Evolutionary conservation across 2,113 vertebrate genomes (phyloP).

Genomic region (Cololabis saira): DNA sequence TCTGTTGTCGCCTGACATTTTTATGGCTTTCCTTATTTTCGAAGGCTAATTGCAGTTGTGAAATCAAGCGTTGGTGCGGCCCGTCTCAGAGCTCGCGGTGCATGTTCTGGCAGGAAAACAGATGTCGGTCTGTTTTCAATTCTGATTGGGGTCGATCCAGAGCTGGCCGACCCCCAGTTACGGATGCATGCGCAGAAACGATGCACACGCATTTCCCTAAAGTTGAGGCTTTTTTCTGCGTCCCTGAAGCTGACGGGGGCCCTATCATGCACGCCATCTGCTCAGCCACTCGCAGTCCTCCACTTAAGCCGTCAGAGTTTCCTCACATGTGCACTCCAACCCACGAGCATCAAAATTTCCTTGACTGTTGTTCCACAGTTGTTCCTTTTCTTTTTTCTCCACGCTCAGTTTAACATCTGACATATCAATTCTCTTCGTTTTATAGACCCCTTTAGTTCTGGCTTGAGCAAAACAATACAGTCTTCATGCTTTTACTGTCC

Average conservation of each 20-base stretch:
- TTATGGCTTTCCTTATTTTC: no score
- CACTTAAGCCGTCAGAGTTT: slow-evolving; percentile 35
- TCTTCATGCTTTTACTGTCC: slow-evolving; percentile 10
- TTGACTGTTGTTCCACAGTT: slow-evolving; percentile 4
- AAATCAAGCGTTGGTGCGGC: background rate
- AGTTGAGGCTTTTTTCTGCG: background rate
- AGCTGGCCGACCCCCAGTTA: background rate
- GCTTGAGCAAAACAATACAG: slow-evolving; percentile 18
- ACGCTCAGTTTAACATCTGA: slow-evolving; percentile 31
- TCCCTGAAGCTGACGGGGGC: slow-evolving; percentile 38
- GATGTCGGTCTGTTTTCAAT: slow-evolving; percentile 1
- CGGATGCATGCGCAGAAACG: slow-evolving; percentile 1
- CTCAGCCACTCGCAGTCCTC: slow-evolving; percentile 45
- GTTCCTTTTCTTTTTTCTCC: background rate
- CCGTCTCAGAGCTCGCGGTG: background rate
- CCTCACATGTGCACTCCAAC: background rate
- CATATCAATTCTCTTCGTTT: slow-evolving; percentile 22
- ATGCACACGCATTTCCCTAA: background rate
- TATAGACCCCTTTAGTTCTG: slow-evolving; percentile 9
- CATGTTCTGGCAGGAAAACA: background rate
- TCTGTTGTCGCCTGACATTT: no score
- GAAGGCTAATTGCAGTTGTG: background rate
- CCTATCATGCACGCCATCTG: slow-evolving; percentile 64
- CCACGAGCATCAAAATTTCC: slow-evolving; percentile 3
- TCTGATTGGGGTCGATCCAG: background rate